phyloP scores from a whole-genome alignment of 2,113 vertebrate species.

The Chionomys nivalis region DNA sequence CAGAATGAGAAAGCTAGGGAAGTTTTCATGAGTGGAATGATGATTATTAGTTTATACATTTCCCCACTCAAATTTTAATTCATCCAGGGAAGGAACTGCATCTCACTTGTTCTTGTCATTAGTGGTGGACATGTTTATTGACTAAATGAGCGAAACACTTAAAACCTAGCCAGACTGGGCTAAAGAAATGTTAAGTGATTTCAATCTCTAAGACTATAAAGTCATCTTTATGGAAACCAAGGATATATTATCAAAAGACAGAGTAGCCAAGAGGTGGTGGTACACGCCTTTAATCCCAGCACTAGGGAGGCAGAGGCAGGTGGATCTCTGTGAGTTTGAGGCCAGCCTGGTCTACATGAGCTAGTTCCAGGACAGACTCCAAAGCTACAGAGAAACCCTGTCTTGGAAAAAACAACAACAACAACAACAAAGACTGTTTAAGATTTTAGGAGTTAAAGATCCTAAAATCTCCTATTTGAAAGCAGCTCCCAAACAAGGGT shows the following conservation, averaged over 20 bases:
- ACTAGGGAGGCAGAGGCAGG: too few species aligned
- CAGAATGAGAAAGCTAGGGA: neutral
- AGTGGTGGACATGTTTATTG: neutral
- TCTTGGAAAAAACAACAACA: too few species aligned
- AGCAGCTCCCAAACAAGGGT: neutral
- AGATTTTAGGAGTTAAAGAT: neutral
- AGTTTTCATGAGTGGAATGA: neutral
- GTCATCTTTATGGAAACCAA: neutral
- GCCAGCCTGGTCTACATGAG: too few species aligned
- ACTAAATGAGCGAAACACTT: neutral
- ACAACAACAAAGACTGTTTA: neutral
- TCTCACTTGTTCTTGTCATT: neutral
- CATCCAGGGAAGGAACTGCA: neutral
- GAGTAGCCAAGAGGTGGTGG: too few species aligned
- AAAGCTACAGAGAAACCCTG: too few species aligned
- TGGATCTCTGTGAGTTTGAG: too few species aligned
- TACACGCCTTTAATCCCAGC: too few species aligned
- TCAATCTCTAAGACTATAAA: neutral
- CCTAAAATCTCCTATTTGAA: slow-evolving; percentile 3
- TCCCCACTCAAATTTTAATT: neutral
- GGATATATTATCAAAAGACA: neutral
- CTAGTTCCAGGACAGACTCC: too few species aligned
- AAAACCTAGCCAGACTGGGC: neutral
- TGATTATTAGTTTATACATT: neutral
- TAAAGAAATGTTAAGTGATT: neutral